Conservation (phyloP, 1,140 invertebrate species). For the Lethrus apterus region DNA sequence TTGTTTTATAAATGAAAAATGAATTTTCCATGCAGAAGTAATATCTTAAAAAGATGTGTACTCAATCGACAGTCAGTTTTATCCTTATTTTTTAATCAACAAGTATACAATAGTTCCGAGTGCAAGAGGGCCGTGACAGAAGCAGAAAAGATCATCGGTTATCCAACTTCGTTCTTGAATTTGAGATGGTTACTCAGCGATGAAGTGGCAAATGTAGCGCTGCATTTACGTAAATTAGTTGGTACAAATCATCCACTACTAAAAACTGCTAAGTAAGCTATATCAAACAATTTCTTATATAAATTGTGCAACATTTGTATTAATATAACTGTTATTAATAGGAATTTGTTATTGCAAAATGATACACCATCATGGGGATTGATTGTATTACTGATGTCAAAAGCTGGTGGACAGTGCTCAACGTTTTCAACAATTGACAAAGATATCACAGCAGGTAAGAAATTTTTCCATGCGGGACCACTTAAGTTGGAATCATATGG, state of each 20-base stretch:
- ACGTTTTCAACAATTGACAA: constrained; percentile 70
- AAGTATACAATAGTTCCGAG: too few relatives aligned
- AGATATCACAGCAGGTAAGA: constrained; percentile 70
- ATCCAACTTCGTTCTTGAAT: constrained; percentile 88
- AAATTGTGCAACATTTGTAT: neutral
- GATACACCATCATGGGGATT: constrained; percentile 65
- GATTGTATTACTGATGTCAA: constrained; percentile 83
- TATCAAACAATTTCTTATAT: neutral
- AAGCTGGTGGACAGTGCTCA: constrained; percentile 72
- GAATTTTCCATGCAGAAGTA: too few relatives aligned
- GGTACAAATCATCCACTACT: constrained; percentile 89
- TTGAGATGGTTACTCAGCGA: constrained; percentile 86
- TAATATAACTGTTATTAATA: constrained; percentile 8
- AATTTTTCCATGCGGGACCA: constrained; percentile 31
- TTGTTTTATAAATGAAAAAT: too few relatives aligned
- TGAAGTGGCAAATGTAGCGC: constrained; percentile 86
- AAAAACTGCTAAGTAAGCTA: constrained; percentile 72
- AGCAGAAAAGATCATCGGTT: constrained; percentile 92
- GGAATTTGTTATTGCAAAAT: constrained; percentile 27
- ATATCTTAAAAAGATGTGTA: too few relatives aligned
- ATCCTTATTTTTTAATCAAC: too few relatives aligned
- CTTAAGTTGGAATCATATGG: too few relatives aligned
- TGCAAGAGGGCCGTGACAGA: constrained; percentile 84
- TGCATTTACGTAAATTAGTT: constrained; percentile 83
- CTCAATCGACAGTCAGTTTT: too few relatives aligned